These are phyloP conservation scores for Pagetopsis macropterus DNA, from an alignment of 2,797 vertebrate genomes.

Conservation along the genomic window DNA sequence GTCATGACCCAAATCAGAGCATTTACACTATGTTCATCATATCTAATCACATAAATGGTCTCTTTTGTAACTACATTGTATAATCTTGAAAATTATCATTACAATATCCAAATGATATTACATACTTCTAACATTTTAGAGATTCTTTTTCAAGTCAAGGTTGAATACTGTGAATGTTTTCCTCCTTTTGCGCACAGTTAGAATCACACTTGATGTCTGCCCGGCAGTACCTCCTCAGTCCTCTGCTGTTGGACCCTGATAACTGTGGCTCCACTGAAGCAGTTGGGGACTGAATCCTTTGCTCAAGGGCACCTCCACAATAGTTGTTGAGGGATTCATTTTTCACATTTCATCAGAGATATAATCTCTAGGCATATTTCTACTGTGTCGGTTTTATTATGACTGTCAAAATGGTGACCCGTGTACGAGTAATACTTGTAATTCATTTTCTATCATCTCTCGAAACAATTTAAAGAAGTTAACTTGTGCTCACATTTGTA, in stretches of 20 bases:
- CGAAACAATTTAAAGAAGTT: not conserved
- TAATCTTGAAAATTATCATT: conserved; percentile 4
- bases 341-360: conserved; percentile 42
- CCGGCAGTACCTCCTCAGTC: conserved; percentile 5
- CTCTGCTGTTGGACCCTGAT: conserved; percentile 38
- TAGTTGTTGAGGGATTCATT: conserved; percentile 42
- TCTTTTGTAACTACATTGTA: conserved; percentile 9
- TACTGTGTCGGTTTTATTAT: conserved; percentile 12
- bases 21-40: conserved; percentile 6
- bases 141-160: conserved; percentile 2
- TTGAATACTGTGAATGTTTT: not conserved
- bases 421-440: not conserved
- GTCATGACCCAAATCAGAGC: conserved; percentile 27
- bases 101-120: conserved; percentile 4
- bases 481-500: not conserved
- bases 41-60: conserved; percentile 16
- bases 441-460: not conserved
- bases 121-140: not conserved
- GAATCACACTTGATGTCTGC: conserved; percentile 10
- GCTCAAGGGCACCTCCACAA: conserved; percentile 52
- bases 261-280: conserved; percentile 32
- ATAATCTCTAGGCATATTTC: conserved; percentile 38
- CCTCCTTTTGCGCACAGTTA: not conserved
- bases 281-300: conserved; percentile 40
- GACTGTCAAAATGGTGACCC: conserved; percentile 11